Evolutionary conservation across 2,888 invertebrate genomes (phyloP).

Genomic region (Synanthedon formicaeformis): DNA sequence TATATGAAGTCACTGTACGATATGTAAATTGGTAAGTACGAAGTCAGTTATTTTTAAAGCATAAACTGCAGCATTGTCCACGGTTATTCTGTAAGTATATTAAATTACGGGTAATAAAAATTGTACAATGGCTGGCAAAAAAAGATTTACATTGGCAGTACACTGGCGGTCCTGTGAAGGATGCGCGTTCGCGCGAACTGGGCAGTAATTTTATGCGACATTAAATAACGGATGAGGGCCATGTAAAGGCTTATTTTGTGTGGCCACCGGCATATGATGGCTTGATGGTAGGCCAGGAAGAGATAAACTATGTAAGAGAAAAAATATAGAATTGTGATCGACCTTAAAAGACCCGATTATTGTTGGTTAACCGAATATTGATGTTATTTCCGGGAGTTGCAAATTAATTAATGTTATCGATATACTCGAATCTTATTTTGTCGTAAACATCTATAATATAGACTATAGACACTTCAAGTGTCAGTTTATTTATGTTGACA

Average conservation of each 20-base stretch:
- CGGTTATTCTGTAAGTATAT: constrained; percentile 49
- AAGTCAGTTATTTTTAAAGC: constrained; percentile 21
- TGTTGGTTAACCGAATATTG: too few species aligned
- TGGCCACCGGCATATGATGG: constrained; percentile 8
- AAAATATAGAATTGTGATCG: too few species aligned
- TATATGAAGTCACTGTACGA: constrained; percentile 8
- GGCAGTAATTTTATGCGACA: constrained; percentile 41
- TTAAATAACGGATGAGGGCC: constrained; percentile 26
- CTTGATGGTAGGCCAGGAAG: constrained; percentile 1
- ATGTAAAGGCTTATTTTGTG: constrained; percentile 17
- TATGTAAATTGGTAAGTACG: constrained; percentile 15
- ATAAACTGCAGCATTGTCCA: constrained; percentile 37
- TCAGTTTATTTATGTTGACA: too few species aligned
- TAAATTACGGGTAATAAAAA: constrained; percentile 52
- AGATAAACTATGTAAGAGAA: too few species aligned
- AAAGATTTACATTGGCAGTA: constrained; percentile 11
- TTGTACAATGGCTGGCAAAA: constrained; percentile 33
- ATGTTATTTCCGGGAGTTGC: too few species aligned
- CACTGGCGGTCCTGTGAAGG: constrained; percentile 16
- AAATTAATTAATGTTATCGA: too few species aligned
- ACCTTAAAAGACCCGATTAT: too few species aligned
- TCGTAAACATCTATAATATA: too few species aligned
- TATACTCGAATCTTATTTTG: too few species aligned
- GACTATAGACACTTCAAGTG: too few species aligned
- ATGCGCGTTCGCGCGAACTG: constrained; percentile 25